Evolutionary conservation across 2,797 vertebrate genomes (phyloP), one percentile per base, ranked within the genome.

Genomic region (Eremophila alpestris): DNA sequence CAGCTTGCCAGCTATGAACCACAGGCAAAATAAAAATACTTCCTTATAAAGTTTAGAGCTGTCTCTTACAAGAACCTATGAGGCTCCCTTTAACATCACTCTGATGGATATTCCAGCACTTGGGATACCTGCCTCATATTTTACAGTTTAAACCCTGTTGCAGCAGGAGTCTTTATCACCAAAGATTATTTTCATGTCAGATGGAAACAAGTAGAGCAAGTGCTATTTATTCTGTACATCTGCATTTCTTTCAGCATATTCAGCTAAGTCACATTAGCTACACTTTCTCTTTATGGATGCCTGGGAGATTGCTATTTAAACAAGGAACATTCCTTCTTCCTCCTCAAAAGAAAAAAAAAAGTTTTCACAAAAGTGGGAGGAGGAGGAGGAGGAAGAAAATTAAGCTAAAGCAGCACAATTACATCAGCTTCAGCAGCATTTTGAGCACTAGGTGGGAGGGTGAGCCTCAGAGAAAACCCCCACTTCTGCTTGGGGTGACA

Each of bases 371-470:
- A 85, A 87, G 85, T 46, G 48, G 70, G 80, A 91, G 85, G 70
- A 87, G 85, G 70, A 87, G 85, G 70, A 87, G 62, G 13, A 96
- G 78, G 76, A 90, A 86, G 51, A 91, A 96, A 87, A 90, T 12
- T 43, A 68, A 86, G 49, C 38, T 79, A 83, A 90, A 84, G 56
- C 54, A 82, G 80, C 59, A 76, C 49, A 65, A 65, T 78, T 83
- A 87, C 69, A 84, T 73, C 60, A 84, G 54, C 67, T 63, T 90
- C 63, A 51, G 69, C 60, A 94, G 80, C 3, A 3, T 87, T 92
- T 41, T 60, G 56, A 92, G 60, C 38, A 58, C 51, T 22, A 62
- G 30, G 87, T 91, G 84, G 89, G 84, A 91, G 74, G 24, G 48
- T 83, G 67, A 83, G 69, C 68, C 70, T 63, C 1, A 4, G 60